Conservation (phyloP, 2,113 vertebrate species). For the Morone chrysops region DNA sequence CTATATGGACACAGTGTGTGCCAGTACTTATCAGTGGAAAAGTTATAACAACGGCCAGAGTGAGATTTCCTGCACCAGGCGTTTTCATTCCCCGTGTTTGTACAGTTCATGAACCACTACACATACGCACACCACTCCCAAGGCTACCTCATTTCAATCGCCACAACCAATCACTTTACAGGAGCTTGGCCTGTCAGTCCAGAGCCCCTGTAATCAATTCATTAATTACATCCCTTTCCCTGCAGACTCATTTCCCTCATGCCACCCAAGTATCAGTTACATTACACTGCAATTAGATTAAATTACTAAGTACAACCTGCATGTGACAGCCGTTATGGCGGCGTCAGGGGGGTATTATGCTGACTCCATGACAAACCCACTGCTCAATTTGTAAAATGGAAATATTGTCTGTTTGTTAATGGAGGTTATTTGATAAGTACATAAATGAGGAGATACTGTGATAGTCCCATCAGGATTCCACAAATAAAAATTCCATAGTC, state of each 20-base stretch:
- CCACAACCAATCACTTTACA: constrained; percentile 60
- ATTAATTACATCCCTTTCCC: constrained; percentile 80
- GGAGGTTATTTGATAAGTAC: constrained; percentile 57
- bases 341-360: constrained; percentile 43
- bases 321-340: constrained; percentile 58
- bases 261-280: constrained; percentile 72
- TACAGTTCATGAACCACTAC: constrained; percentile 24
- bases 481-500: constrained; percentile 8
- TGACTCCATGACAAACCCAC: constrained; percentile 45
- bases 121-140: constrained; percentile 1
- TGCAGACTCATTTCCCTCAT: constrained; percentile 69
- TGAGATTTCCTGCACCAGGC: constrained; percentile 27
- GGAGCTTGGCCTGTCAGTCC: constrained; percentile 65
- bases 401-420: constrained; percentile 68
- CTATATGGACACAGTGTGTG: constrained; percentile 36
- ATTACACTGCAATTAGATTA: constrained; percentile 71
- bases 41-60: constrained; percentile 41
- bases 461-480: neutral
- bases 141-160: neutral
- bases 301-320: constrained; percentile 75
- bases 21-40: constrained; percentile 59
- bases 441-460: constrained; percentile 19
- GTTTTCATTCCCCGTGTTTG: constrained; percentile 34
- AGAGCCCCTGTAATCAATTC: constrained; percentile 72
- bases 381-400: constrained; percentile 58